A percentile compares a stretch with the other conserved stretches of the same genome.
Conservation (phyloP, 2,797 vertebrate species). For the Phoxinus dragarum region DNA sequence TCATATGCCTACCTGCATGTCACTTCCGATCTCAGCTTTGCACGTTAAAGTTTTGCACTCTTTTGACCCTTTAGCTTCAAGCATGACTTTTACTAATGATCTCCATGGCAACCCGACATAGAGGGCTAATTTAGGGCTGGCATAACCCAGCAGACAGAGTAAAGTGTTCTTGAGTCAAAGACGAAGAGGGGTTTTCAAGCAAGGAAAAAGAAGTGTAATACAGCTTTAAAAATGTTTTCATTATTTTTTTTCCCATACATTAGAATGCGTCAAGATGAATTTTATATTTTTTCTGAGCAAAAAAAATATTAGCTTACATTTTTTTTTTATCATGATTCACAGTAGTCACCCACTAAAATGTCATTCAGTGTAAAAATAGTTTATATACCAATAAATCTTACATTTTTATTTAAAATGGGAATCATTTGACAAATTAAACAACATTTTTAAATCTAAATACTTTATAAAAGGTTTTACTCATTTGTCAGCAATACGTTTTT, state of each 20-base stretch:
- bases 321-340: no score
- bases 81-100: conserved; percentile 18
- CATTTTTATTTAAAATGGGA: no score
- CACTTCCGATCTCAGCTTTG: background rate
- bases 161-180: background rate
- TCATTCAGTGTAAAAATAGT: no score
- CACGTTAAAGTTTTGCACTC: conserved; percentile 26
- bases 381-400: no score
- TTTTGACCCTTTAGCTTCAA: background rate
- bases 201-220: background rate
- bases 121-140: conserved; percentile 7
- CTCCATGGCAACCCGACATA: background rate
- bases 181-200: background rate
- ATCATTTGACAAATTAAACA: no score
- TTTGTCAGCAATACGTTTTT: no score
- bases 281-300: no score
- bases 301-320: no score
- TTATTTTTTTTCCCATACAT: background rate
- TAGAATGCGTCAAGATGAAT: no score
- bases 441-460: no score
- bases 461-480: no score
- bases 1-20: background rate
- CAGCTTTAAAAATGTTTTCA: background rate
- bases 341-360: no score
- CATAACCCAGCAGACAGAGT: background rate